A percentile compares a stretch with the other conserved stretches of the same genome.
These are phyloP conservation scores for Galeruca laticollis DNA, from an alignment of 2,888 invertebrate genomes.

Conservation along the genomic window DNA sequence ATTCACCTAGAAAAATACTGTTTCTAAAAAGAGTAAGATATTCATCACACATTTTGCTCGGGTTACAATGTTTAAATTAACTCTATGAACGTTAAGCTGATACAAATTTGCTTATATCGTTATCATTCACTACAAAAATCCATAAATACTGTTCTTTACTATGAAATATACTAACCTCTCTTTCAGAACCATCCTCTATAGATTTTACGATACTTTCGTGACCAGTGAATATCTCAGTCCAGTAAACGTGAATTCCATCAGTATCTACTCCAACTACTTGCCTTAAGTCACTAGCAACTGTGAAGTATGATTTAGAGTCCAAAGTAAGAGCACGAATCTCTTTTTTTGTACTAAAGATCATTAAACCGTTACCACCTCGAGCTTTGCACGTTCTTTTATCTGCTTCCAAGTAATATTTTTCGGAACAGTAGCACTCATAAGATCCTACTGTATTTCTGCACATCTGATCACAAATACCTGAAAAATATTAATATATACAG, in stretches of 20 bases:
- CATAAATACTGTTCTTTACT: neutral
- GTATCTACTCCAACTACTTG: constrained; percentile 78
- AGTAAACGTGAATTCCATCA: constrained; percentile 80
- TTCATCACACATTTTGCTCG: no score
- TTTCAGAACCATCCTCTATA: constrained; percentile 72
- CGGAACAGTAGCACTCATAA: constrained; percentile 75
- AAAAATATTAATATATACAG: constrained; percentile 20
- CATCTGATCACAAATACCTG: constrained; percentile 74
- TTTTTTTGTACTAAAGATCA: constrained; percentile 77
- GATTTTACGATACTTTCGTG: constrained; percentile 80
- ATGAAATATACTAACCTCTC: constrained; percentile 66
- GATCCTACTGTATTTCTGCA: constrained; percentile 74
- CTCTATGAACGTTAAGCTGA: no score
- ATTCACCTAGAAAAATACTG: no score
- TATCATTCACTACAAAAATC: no score
- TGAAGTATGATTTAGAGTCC: constrained; percentile 68
- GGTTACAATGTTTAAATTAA: no score
- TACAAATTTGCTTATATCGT: no score
- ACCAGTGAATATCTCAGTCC: constrained; percentile 80
- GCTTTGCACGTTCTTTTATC: constrained; percentile 71
- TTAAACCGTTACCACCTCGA: constrained; percentile 72
- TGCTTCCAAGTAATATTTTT: constrained; percentile 68
- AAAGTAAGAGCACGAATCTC: constrained; percentile 76
- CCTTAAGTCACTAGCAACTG: constrained; percentile 69
- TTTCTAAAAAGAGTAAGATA: no score